Conservation (phyloP, 2,113 vertebrate species). For the Brachirus orientalis region DNA sequence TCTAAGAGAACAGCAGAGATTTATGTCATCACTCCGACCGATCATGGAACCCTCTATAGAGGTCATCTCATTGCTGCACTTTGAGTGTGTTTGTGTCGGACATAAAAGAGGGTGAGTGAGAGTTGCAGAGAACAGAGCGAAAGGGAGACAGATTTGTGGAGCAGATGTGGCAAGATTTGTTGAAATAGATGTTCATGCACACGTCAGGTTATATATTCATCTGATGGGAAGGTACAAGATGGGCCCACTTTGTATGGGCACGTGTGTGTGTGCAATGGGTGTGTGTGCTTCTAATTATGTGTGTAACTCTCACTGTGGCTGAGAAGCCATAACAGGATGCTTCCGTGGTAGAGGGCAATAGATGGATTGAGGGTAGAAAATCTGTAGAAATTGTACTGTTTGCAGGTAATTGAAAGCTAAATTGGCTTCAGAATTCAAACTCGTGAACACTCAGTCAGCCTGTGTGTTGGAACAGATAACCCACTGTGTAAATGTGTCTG, state of each 20-base stretch:
- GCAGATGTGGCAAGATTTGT: conserved; percentile 15
- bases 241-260: conserved; percentile 21
- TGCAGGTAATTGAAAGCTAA: conserved; percentile 74
- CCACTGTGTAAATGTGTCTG: conserved; percentile 1
- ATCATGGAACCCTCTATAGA: conserved; percentile 38
- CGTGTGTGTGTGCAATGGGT: conserved; percentile 16
- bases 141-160: conserved; percentile 18
- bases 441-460: conserved; percentile 42
- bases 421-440: conserved; percentile 69
- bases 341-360: conserved; percentile 48
- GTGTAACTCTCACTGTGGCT: conserved; percentile 16
- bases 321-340: conserved; percentile 43
- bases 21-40: conserved; percentile 52
- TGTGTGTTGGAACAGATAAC: conserved; percentile 39
- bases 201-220: conserved; percentile 27
- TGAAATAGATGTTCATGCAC: conserved; percentile 30
- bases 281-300: conserved; percentile 8
- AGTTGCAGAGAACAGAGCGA: not conserved
- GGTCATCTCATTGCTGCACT: conserved; percentile 18
- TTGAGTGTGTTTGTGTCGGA: not conserved
- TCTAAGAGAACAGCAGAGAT: conserved; percentile 52
- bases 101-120: not conserved
- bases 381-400: conserved; percentile 67
- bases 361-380: conserved; percentile 59
- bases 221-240: conserved; percentile 21